Percentiles rank a stretch among this genome's conserved stretches.
Evolutionary conservation across 2,113 vertebrate species (phyloP).

Genomic region (Syrrhaptes paradoxus): DNA sequence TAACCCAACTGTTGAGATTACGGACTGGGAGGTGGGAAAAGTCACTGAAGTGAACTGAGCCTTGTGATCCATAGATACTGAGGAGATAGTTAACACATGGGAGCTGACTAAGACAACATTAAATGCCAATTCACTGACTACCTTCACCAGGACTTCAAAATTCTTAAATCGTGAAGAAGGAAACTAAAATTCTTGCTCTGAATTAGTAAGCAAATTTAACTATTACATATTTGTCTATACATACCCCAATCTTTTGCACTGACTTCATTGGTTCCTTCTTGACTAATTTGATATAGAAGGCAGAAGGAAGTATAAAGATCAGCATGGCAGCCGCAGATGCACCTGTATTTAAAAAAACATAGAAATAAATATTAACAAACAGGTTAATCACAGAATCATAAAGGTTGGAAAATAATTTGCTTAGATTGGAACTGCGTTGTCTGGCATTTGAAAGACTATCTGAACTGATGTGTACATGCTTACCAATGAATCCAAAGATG

Average conservation of each 20-base stretch:
- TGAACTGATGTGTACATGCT: not conserved
- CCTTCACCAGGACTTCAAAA: not conserved
- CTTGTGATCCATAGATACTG: not conserved
- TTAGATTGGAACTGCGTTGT: not conserved
- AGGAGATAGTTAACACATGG: too few relatives aligned
- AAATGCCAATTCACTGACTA: not conserved
- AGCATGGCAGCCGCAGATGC: conserved; percentile 96
- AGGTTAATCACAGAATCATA: not conserved
- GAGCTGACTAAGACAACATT: not conserved
- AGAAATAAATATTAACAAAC: not conserved
- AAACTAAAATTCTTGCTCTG: not conserved
- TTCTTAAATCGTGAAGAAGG: not conserved
- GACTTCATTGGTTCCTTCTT: conserved; percentile 95
- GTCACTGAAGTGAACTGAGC: not conserved
- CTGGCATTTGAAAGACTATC: not conserved
- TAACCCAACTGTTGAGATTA: not conserved
- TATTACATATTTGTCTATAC: not conserved
- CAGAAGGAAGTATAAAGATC: conserved; percentile 97
- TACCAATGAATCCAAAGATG: conserved; percentile 96
- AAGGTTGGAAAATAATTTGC: too few relatives aligned
- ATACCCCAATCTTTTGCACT: conserved; percentile 94
- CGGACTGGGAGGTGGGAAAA: not conserved
- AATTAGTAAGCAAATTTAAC: not conserved
- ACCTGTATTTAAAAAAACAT: conserved; percentile 72
- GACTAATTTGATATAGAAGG: conserved; percentile 96